phyloP scores from a whole-genome alignment of 2,113 vertebrate genomes.

The Falcunculus frontatus region DNA sequence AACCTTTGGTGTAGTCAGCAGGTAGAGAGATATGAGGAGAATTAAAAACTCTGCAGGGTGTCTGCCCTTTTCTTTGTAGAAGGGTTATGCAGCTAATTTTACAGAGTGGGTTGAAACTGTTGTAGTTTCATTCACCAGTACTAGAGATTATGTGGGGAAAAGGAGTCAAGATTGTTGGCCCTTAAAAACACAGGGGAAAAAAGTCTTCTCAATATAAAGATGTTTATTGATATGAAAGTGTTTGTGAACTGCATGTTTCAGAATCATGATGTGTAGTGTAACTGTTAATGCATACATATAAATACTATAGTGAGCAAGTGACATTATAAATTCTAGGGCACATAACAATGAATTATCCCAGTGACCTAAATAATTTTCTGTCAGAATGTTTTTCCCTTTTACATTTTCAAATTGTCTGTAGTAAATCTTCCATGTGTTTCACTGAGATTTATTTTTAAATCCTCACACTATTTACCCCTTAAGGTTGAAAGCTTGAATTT shows the following conservation, averaged over 20 bases:
- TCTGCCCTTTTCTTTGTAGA: neutral
- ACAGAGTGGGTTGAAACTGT: neutral
- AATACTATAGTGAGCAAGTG: neutral
- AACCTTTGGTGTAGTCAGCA: neutral
- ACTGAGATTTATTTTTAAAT: slow-evolving; percentile 28
- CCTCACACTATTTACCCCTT: slow-evolving; percentile 40
- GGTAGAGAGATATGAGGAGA: neutral
- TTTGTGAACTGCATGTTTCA: neutral
- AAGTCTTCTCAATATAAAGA: neutral
- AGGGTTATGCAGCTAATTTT: neutral
- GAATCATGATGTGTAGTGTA: neutral
- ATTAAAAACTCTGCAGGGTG: neutral
- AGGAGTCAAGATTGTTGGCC: neutral
- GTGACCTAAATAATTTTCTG: slow-evolving; percentile 35
- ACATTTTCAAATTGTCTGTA: neutral
- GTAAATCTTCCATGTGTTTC: slow-evolving; percentile 32
- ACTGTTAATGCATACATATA: neutral
- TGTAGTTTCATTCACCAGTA: neutral
- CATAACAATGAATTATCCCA: neutral
- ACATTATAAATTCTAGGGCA: neutral
- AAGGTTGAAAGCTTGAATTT: slow-evolving; percentile 33
- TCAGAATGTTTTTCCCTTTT: neutral
- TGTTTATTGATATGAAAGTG: neutral
- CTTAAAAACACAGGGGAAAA: neutral
- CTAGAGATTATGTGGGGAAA: neutral